Percentiles rank a stretch among this genome's conserved stretches.
These are phyloP conservation scores for Tragelaphus imberbis DNA, from an alignment of 2,113 vertebrate genomes.

Conservation along the genomic window DNA sequence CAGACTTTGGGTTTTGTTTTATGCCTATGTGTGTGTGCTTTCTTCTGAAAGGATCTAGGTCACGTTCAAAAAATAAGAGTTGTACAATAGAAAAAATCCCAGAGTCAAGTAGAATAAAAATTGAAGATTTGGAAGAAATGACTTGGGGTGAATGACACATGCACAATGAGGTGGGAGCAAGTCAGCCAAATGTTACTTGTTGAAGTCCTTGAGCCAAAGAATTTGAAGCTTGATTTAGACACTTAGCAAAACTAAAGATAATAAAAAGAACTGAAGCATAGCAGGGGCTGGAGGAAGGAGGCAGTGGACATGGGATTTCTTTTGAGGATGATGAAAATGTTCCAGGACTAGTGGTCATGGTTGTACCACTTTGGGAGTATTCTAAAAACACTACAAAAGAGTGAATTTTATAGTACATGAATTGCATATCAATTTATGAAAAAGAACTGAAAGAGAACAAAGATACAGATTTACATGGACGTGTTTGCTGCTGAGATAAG, in stretches of 20 bases:
- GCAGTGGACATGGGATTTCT: not conserved
- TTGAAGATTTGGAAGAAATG: not conserved
- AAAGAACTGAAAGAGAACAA: not conserved
- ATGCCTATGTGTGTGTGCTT: not conserved
- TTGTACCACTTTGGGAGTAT: not conserved
- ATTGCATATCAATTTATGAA: not conserved
- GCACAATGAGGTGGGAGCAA: not conserved
- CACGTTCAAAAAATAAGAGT: not conserved
- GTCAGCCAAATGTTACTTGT: not conserved
- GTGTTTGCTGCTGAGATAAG: not conserved
- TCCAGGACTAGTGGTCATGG: not conserved
- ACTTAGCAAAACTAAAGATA: not conserved
- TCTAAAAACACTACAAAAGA: not conserved
- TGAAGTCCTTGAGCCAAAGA: slow-evolving; percentile 3
- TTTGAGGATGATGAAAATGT: not conserved
- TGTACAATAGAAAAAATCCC: not conserved
- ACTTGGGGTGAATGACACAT: not conserved
- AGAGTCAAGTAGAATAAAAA: not conserved
- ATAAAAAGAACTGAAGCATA: not conserved
- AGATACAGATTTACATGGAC: not conserved
- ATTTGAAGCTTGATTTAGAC: slow-evolving; percentile 9
- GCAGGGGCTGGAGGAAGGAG: not conserved
- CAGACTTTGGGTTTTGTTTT: not conserved
- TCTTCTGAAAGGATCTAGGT: not conserved
- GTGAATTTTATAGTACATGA: not conserved